Percentiles rank a stretch among this genome's conserved stretches.
These are phyloP conservation scores for Tryphoninae sp. DNA, from an alignment of 2,888 invertebrate species.

Conservation along the genomic window DNA sequence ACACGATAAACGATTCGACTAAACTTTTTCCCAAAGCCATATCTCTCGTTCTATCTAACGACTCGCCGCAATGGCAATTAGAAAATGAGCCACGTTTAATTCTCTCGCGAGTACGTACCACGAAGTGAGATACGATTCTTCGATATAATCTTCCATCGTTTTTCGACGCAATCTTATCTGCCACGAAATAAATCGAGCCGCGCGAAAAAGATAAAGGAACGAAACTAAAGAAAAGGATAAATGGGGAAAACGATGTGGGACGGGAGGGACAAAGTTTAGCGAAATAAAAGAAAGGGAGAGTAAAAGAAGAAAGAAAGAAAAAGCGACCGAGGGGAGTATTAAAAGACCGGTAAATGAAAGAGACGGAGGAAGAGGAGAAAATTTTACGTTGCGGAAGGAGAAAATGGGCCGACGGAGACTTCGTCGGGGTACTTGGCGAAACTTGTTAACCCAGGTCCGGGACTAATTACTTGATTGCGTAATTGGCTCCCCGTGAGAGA, in stretches of 20 bases:
- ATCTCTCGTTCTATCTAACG: too few species aligned
- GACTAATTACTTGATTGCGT: constrained; percentile 80
- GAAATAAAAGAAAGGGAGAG: constrained; percentile 36
- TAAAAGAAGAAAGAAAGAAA: constrained; percentile 18
- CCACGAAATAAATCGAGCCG: constrained; percentile 16
- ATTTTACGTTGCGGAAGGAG: constrained; percentile 62
- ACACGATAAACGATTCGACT: too few species aligned
- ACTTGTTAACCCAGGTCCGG: constrained; percentile 77
- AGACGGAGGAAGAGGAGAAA: constrained; percentile 26
- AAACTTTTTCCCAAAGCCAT: too few species aligned
- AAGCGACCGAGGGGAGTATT: constrained; percentile 48
- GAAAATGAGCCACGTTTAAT: too few species aligned
- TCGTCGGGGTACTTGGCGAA: constrained; percentile 67
- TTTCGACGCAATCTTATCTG: constrained; percentile 22
- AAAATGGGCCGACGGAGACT: constrained; percentile 65
- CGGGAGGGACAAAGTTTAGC: constrained; percentile 21
- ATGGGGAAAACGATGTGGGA: constrained; percentile 2
- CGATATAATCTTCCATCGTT: constrained; percentile 1
- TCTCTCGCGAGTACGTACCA: too few species aligned
- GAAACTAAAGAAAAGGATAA: neutral
- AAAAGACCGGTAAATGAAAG: constrained; percentile 32
- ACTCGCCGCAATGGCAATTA: too few species aligned
- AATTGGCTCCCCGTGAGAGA: constrained; percentile 75
- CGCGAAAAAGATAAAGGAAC: neutral
- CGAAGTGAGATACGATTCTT: neutral